These are phyloP conservation scores for Capreolus pygargus DNA, from an alignment of 2,113 vertebrate genomes.

Conservation along the genomic window DNA sequence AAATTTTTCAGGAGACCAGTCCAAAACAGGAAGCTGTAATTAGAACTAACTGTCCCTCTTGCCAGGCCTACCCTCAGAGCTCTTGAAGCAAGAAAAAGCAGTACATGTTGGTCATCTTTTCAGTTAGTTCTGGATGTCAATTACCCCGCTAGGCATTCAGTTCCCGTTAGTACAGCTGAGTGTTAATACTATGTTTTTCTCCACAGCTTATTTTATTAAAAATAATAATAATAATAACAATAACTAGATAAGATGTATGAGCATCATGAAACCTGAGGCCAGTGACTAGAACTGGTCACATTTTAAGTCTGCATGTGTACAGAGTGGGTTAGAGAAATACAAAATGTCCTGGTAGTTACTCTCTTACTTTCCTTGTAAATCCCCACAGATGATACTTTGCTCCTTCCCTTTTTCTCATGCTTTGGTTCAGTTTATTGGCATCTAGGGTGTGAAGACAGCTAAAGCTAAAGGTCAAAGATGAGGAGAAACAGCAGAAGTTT, in stretches of 20 bases:
- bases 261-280: not conserved
- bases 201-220: not conserved
- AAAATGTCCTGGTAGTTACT: not conserved
- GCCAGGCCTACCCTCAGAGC: not conserved
- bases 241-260: not conserved
- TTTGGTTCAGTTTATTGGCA: not conserved
- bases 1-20: not conserved
- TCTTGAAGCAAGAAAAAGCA: not conserved
- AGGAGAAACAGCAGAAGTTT: not conserved
- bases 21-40: not conserved
- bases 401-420: not conserved
- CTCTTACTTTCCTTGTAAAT: not conserved
- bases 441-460: not conserved
- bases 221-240: not conserved
- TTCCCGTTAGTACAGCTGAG: not conserved
- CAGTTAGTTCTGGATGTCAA: not conserved
- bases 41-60: not conserved
- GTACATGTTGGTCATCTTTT: not conserved
- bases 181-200: not conserved
- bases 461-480: not conserved
- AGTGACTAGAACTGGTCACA: not conserved
- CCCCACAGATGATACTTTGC: no score
- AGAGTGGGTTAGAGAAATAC: not conserved
- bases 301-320: not conserved
- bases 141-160: rapidly evolving